Conservation (phyloP, 2,888 invertebrate genomes). For the Drosophila lutescens region DNA sequence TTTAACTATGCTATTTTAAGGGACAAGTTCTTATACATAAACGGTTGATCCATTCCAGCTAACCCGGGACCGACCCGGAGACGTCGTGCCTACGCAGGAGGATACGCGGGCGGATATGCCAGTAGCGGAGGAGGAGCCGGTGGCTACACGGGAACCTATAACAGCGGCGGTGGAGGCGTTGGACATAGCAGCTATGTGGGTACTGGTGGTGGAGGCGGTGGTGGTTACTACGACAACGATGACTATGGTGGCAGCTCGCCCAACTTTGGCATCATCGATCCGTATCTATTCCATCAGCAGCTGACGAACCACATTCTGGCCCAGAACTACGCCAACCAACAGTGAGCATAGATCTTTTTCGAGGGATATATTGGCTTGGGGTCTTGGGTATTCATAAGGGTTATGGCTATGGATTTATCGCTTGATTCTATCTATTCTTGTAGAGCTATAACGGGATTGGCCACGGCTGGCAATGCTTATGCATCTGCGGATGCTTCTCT, state of each 20-base stretch:
- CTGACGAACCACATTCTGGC: slow-evolving; percentile 80
- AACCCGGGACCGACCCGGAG: slow-evolving; percentile 32
- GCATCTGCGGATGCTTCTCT: slow-evolving; percentile 80
- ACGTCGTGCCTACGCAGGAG: slow-evolving; percentile 57
- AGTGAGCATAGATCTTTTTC: slow-evolving; percentile 61
- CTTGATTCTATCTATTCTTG: slow-evolving; percentile 52
- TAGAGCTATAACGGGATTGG: slow-evolving; percentile 74
- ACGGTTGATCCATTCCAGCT: slow-evolving; percentile 11
- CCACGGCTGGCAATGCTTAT: slow-evolving; percentile 78
- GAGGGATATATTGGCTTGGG: neutral
- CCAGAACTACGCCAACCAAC: slow-evolving; percentile 80
- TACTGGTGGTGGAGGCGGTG: slow-evolving; percentile 23
- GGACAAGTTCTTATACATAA: neutral
- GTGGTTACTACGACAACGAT: slow-evolving; percentile 58
- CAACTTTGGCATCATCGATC: slow-evolving; percentile 79
- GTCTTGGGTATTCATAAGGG: slow-evolving; percentile 33
- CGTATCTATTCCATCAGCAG: slow-evolving; percentile 81
- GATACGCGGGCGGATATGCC: slow-evolving; percentile 61
- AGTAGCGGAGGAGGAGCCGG: slow-evolving; percentile 52
- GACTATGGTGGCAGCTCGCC: slow-evolving; percentile 68
- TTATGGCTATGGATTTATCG: slow-evolving; percentile 46
- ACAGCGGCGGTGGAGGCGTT: slow-evolving; percentile 33
- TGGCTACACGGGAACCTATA: slow-evolving; percentile 51
- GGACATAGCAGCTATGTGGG: slow-evolving; percentile 27
- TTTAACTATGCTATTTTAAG: no score